Percentiles rank a stretch among this genome's conserved stretches.
Evolutionary conservation across 2,113 vertebrate species (phyloP).

Genomic region (Sebastes fasciatus): DNA sequence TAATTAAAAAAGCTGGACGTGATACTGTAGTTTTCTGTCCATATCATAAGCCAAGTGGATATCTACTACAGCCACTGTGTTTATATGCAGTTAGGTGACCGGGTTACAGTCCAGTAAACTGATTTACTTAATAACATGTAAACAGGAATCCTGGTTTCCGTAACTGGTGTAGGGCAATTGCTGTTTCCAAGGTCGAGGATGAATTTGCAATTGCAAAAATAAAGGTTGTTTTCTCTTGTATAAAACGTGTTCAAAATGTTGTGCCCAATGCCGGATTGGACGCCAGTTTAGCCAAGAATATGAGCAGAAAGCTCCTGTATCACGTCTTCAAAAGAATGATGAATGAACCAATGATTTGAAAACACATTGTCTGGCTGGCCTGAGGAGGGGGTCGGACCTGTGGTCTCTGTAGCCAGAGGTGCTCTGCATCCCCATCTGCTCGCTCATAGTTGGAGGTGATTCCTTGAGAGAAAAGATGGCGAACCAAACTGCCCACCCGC

Average conservation of each 20-base stretch:
- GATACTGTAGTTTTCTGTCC: not conserved
- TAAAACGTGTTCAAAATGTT: not conserved
- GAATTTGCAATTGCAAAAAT: not conserved
- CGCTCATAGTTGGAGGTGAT: constrained; percentile 50
- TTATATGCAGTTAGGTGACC: not conserved
- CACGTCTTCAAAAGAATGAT: not conserved
- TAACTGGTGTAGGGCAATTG: too few species aligned
- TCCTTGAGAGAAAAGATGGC: constrained; percentile 42
- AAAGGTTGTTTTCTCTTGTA: not conserved
- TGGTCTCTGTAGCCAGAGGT: constrained; percentile 71
- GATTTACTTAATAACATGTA: not conserved
- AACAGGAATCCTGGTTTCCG: not conserved
- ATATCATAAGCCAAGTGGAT: not conserved
- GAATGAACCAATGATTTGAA: constrained; percentile 14
- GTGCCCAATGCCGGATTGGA: not conserved
- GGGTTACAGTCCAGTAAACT: not conserved
- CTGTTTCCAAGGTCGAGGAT: not conserved
- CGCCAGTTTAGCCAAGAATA: not conserved
- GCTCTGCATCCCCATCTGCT: constrained; percentile 77
- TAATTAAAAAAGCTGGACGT: not conserved
- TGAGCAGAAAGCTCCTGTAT: not conserved
- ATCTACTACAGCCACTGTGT: not conserved
- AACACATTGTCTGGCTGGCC: constrained; percentile 28
- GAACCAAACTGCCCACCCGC: constrained; percentile 36
- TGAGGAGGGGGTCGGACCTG: constrained; percentile 12